Evolutionary conservation across 1,140 invertebrate genomes (phyloP).

Genomic region (Microplitis demolitor): DNA sequence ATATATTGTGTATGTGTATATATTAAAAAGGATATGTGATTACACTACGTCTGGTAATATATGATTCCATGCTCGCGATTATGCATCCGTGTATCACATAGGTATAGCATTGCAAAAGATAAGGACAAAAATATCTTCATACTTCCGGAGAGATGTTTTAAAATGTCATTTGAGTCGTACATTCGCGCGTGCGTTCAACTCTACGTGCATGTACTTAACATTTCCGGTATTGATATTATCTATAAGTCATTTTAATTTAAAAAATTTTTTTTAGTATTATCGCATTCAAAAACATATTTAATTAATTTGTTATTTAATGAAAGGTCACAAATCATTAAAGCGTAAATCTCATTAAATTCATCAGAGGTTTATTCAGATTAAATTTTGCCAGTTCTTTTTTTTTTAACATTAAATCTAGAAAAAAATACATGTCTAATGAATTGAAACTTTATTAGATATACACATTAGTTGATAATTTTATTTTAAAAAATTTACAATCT

Average conservation of each 20-base stretch:
- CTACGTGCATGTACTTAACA: neutral
- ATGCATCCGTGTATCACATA: neutral
- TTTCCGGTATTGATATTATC: conserved; percentile 13
- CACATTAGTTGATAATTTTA: no score
- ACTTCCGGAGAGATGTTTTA: conserved; percentile 47
- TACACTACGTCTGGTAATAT: conserved; percentile 7
- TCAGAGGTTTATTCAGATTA: no score
- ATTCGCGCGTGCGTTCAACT: conserved; percentile 22
- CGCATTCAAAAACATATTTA: no score
- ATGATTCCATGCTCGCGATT: conserved; percentile 8
- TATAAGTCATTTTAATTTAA: neutral
- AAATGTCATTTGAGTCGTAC: conserved; percentile 41
- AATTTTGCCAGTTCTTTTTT: no score
- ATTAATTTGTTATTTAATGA: no score
- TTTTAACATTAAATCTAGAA: no score
- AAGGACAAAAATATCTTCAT: conserved; percentile 41
- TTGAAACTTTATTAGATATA: no score
- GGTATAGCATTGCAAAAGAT: conserved; percentile 29
- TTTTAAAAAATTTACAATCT: no score
- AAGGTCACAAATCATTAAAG: no score
- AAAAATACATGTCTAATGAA: no score
- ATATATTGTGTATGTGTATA: neutral
- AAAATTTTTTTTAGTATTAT: no score
- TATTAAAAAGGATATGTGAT: conserved; percentile 7
- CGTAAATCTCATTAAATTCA: no score